Conservation (phyloP, 2,888 invertebrate species). For the Hyposoter didymator region DNA sequence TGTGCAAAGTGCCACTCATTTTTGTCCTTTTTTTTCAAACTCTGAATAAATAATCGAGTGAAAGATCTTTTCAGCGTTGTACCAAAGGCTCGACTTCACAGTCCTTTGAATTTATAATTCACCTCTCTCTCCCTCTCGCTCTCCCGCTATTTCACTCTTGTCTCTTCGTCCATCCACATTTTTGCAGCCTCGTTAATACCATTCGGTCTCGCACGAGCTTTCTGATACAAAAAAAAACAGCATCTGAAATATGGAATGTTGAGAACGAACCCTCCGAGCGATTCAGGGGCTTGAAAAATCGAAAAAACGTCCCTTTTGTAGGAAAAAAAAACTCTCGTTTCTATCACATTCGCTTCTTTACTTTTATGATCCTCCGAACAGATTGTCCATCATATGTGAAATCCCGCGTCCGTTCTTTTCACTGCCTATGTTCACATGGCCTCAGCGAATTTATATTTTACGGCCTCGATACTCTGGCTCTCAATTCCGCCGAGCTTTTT, state of each 20-base stretch:
- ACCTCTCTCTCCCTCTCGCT: constrained; percentile 19
- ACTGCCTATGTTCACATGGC: neutral
- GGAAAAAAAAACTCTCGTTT: constrained; percentile 20
- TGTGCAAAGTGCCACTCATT: constrained; percentile 14
- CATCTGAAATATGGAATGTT: neutral
- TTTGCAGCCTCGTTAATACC: constrained; percentile 27
- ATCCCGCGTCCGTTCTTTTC: neutral
- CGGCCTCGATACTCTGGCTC: neutral
- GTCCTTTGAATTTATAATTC: constrained; percentile 54
- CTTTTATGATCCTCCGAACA: neutral
- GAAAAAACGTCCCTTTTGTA: neutral
- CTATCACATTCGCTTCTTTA: neutral
- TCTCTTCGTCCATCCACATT: constrained; percentile 20
- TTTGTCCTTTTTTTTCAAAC: constrained; percentile 23
- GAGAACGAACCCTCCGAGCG: neutral
- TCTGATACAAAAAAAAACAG: constrained; percentile 15
- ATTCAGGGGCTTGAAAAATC: neutral
- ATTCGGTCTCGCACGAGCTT: constrained; percentile 2
- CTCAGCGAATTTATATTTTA: constrained; percentile 34
- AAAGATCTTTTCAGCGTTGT: constrained; percentile 47
- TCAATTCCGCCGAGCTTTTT: neutral
- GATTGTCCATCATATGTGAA: neutral
- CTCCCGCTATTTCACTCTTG: constrained; percentile 23
- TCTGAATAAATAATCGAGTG: constrained; percentile 50
- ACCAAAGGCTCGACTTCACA: constrained; percentile 26